Conservation (phyloP, 2,888 invertebrate species). For the Nineta flava region DNA sequence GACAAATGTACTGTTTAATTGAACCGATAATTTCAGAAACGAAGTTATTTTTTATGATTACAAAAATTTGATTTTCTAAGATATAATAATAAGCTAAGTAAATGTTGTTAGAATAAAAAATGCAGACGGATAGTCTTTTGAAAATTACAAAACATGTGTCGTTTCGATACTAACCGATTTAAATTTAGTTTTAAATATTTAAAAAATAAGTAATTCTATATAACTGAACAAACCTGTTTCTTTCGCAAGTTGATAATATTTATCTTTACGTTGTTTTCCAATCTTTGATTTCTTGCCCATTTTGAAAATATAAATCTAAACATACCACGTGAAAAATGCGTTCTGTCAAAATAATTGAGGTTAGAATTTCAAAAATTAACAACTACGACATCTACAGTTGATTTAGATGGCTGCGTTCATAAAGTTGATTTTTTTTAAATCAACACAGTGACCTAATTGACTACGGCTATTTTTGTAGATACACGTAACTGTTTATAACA, state of each 20-base stretch:
- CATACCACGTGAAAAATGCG: not conserved
- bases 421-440: not conserved
- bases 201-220: not conserved
- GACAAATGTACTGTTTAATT: too few relatives aligned
- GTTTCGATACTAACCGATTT: too few relatives aligned
- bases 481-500: not conserved
- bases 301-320: conserved; percentile 19
- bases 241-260: conserved; percentile 95
- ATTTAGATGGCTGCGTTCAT: not conserved
- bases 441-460: not conserved
- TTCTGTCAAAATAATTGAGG: not conserved
- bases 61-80: too few relatives aligned
- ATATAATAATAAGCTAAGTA: too few relatives aligned
- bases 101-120: too few relatives aligned
- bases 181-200: too few relatives aligned
- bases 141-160: too few relatives aligned
- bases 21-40: too few relatives aligned
- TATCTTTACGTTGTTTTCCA: conserved; percentile 96
- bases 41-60: too few relatives aligned
- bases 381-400: not conserved
- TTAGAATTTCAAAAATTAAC: not conserved
- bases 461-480: not conserved
- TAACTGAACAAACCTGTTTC: conserved; percentile 65
- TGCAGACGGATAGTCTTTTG: too few relatives aligned
- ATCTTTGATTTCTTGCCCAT: conserved; percentile 94